Base-by-base conservation (phyloP, 2,888 invertebrate species). In the Xestoiulus laeticollis region DNA sequence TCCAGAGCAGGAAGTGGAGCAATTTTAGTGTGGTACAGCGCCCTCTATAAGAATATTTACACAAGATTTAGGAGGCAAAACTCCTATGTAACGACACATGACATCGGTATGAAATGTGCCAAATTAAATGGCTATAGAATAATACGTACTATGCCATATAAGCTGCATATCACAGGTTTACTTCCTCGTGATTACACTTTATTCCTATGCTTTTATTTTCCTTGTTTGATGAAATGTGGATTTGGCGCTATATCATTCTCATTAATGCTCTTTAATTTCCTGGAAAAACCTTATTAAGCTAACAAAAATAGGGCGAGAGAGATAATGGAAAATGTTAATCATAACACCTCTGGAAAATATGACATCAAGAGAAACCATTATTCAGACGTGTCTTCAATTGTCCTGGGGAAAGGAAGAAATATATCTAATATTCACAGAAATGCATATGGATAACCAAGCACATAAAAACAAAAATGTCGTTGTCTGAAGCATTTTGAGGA, bases 211-310 rank as follows among this genome's bases (percentile, higher is more conserved):
- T 38, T 38, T 38, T 2, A 38, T 38, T 38, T 38, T 38, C 2
- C 33, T 38, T 38, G 33, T 38, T 38, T 38, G 33, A 38, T 5
- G 33, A 48, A 12, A 48, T 48, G 48, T 12, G 48, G 48, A 48
- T 48, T 48, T 48, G 10, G 10, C 12, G 16, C 48, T 16, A 16
- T 48, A 38, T 48, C 48, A 59, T 59, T 59, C 53, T 59, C n/a
- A 59, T n/a, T n/a, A n/a, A n/a, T 59, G 19, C n/a, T 59, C n/a
- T 59, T 43, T 59, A 59, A 59, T 59, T 59, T 59, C 53, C 53
- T 59, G 53, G 43, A 59, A 59, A 59, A 59, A n/a, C 53, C 48
- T 10, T 59, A 59, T n/a, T n/a, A 1, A n/a, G 19, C n/a, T 14
- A 59, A 59, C 14, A 19, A 59, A 59, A 59, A 59, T n/a, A 59